Evolutionary conservation across 2,113 vertebrate species (phyloP), one percentile per base, ranked within the genome.

Genomic region (Tyrannus savana): DNA sequence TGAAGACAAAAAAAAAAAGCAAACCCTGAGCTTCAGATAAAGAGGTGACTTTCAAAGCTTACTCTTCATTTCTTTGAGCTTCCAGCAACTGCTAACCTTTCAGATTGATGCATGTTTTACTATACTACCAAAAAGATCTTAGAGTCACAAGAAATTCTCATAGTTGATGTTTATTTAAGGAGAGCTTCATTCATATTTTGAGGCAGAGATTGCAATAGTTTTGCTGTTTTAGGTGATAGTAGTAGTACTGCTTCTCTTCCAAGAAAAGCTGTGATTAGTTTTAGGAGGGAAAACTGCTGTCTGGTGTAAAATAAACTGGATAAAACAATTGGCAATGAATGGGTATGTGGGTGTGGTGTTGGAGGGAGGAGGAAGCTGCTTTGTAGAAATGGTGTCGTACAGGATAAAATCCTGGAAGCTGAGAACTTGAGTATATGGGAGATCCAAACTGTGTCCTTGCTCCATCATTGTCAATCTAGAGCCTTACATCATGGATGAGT

Each of bases 1-100:
- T 76, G 47, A 72, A 93, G 84, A 46, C n/a, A 56, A 56, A 44
- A 75, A 37, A 37, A 37, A 15, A 77, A 93, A 85, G 9, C 49
- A 87, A 87, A 64, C 35, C 14, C 7, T 69, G 23, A 14, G n/a
- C 35, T 79, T 84, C 58, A 82, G 46, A 89, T 59, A 68, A 90
- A 77, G 56, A 84, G 41, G n/a, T 75, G 53, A 72, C 6, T 55
- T 94, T 74, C 62, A 81, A 87, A 12, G 53, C 53, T 95, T 79
- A 30, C 18, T 75, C 27, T 76, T 76, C n/a, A 16, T 37, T 94
- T 73, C 47, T 84, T 46, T 72, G 31, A 75, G 49, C 89, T 58
- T 94, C 23, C 42, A 93, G 69, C 60, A 93, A 49, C 77, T 82
- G 37, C 31, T 91, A 82, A 73, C 69, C 49, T 91, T 91, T 89